A percentile compares a stretch with the other conserved stretches of the same genome.
Conservation (phyloP, 2,888 invertebrate genomes). For the Drosophila parthenogenetica region DNA sequence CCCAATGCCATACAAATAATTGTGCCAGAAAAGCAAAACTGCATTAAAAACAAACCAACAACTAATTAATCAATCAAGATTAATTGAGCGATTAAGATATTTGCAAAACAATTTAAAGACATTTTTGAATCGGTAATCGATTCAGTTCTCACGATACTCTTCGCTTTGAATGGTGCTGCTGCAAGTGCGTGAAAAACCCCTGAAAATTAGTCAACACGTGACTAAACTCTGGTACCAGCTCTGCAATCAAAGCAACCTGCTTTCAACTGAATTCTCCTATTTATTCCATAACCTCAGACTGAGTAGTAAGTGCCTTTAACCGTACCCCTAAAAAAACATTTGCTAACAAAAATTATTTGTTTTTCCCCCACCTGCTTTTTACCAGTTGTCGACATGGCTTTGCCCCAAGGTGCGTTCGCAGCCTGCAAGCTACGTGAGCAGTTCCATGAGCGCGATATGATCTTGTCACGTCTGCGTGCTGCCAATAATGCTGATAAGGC, state of each 20-base stretch:
- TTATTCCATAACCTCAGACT: conserved; percentile 38
- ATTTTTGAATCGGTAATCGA: not conserved
- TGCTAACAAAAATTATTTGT: not conserved
- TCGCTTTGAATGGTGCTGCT: conserved; percentile 65
- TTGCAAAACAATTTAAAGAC: not conserved
- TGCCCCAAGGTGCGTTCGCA: conserved; percentile 91
- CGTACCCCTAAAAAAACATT: not conserved
- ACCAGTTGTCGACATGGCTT: conserved; percentile 87
- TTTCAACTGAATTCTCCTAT: conserved; percentile 30
- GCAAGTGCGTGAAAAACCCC: conserved; percentile 48
- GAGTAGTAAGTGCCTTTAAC: conserved; percentile 42
- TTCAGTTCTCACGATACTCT: conserved; percentile 23
- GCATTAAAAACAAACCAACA: not conserved
- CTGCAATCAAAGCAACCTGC: conserved; percentile 43
- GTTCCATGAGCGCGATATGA: conserved; percentile 85
- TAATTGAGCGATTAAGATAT: not conserved
- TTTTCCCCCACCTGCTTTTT: no score
- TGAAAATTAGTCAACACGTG: conserved; percentile 58
- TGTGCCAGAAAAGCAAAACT: conserved; percentile 17
- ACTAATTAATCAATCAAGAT: not conserved
- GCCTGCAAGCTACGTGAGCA: conserved; percentile 88
- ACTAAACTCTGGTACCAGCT: conserved; percentile 40
- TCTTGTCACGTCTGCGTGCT: conserved; percentile 85
- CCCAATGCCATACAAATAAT: conserved; percentile 33
- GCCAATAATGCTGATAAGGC: conserved; percentile 74